Evolutionary conservation across 1,140 invertebrate species (phyloP).

Genomic region (Cydia pomonella): DNA sequence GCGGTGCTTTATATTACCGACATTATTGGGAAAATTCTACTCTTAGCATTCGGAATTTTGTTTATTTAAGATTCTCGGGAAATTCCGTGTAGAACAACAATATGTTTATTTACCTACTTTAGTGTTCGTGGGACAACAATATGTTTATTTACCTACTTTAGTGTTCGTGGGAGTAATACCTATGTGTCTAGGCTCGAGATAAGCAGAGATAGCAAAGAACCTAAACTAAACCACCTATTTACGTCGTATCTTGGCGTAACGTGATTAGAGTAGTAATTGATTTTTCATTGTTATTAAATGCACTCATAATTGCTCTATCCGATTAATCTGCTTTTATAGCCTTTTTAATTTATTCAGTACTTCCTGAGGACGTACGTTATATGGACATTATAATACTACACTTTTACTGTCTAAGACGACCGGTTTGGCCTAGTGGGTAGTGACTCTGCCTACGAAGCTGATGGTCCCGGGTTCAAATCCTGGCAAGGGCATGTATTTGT

Average conservation of each 20-base stretch:
- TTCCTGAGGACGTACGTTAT: background rate
- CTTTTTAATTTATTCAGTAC: background rate
- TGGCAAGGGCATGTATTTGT: too few species aligned
- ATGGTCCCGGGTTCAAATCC: too few species aligned
- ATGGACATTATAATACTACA: background rate
- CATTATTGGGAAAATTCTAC: background rate
- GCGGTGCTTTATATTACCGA: background rate
- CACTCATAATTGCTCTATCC: background rate
- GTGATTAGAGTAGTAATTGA: background rate
- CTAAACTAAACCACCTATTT: background rate
- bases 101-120: too few species aligned
- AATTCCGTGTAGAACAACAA: background rate
- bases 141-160: background rate
- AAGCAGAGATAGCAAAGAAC: background rate
- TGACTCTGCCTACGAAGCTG: too few species aligned
- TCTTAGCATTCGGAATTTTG: background rate
- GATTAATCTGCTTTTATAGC: conserved; percentile 12
- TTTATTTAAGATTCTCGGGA: background rate
- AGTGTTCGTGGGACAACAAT: too few species aligned
- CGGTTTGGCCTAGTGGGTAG: too few species aligned
- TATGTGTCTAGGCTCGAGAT: background rate
- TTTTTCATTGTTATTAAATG: conserved; percentile 10
- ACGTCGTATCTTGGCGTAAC: background rate
- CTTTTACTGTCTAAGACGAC: too few species aligned
- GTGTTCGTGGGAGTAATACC: background rate